Evolutionary conservation across 2,888 invertebrate species (phyloP), one percentile per base, ranked within the genome.

Genomic region (Plagodis pulveraria): DNA sequence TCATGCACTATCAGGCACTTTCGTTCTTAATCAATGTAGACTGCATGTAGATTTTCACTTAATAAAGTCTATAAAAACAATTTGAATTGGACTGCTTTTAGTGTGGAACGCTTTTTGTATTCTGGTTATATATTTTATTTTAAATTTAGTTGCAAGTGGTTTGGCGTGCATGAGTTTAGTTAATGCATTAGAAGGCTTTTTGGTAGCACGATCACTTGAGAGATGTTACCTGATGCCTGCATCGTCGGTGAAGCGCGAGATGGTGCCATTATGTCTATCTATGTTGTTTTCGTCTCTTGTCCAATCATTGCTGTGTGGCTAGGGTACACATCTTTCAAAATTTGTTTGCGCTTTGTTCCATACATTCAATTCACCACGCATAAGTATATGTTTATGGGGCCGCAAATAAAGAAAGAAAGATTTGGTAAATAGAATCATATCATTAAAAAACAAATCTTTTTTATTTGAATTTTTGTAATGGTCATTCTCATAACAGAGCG

Each of bases 301-400:
- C 84, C 85, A 86, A 72, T 83, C 80, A 76, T 81, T 83, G 83
- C 81, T 79, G 83, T 83, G 73, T 78, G 86, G 86, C 77, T 87
- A 84, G 87, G 88, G 89, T 86, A 84, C 80, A 90, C 91, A 91
- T 91, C 91, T 91, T 91, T 91, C 91, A 91, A 89, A 78, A 69
- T 69, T 70, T 58, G 72, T 74, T 74, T 69, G 57, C 65, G 68
- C 74, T 73, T 77, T 38, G 50, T 44, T 50, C 45, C 62, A 62
- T 63, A 46, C 49, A 38, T 57, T 41, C 12, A 33, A 34, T 36
- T 51, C 9, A 35, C n/a, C n/a, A 43, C 22, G 2, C 4, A 22
- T 22, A 22, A 22, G 22, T 22, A 22, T 22, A 22, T 22, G 22
- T 22, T 22, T 22, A 22, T 22, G 22, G 22, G 22, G 2, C 4